Evolutionary conservation across 2,888 invertebrate species (phyloP), one percentile per base, ranked within the genome.

Genomic region (Drosophila meridiana): DNA sequence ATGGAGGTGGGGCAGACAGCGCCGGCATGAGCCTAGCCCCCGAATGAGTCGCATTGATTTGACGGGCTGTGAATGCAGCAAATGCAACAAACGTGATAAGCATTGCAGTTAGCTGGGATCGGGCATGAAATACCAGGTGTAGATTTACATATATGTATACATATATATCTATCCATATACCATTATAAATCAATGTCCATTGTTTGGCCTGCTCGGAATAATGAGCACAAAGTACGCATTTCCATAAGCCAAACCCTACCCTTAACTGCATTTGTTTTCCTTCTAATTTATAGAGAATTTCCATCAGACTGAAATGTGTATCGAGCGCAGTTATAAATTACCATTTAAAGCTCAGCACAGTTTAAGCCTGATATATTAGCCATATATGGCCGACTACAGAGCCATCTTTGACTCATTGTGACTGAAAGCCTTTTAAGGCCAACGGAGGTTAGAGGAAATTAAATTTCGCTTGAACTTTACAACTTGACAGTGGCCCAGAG

Each of bases 31-130:
- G 74, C 69, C 75, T 63, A 74, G 74, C 74, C 63, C 50, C 38
- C 40, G 45, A 69, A 53, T 61, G 30, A 48, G 60, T 61, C 43
- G 50, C 58, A 58, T 62, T 56, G 70, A 63, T 72, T 75, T 55
- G 62, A 67, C 47, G 48, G 45, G 45, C 61, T 43, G 8, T 13
- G 60, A 60, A 32, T 52, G 53, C 55, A 30, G 28, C 34, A 20
- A 20, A 20, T 20, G 43, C 13, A 30, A 32, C 52, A 47, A 58
- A 76, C 78, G 76, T 76, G 78, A 69, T 77, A 62, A 62, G 73
- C 64, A 69, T 77, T 75, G 61, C 69, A 69, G 36, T 72, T 43
- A 11, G 34, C 28, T 43, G 48, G 53, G 45, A 36, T 55, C 34
- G 43, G 45, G 48, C 42, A 43, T 56, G 52, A 45, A 58, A 61